phyloP scores from a whole-genome alignment of 37 sponge, comb jelly and placozoan genomes.

The Crambe crambe region DNA sequence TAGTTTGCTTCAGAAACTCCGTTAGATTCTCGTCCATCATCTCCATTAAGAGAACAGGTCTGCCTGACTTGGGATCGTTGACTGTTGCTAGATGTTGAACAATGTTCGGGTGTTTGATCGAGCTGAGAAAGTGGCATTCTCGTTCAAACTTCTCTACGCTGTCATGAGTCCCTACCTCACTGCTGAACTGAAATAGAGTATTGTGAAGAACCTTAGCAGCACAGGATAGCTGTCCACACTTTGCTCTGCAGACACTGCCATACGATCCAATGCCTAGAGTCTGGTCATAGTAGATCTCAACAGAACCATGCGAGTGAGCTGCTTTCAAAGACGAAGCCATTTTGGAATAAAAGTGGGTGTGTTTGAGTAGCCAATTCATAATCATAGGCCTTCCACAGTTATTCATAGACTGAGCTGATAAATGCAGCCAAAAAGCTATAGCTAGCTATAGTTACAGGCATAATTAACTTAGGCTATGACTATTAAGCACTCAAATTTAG shows the following conservation, averaged over 20 bases:
- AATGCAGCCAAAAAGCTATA: no score
- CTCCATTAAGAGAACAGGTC: conserved; percentile 3
- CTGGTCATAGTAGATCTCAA: neutral
- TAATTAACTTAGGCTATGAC: no score
- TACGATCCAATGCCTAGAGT: neutral
- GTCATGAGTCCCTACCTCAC: neutral
- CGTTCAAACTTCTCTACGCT: neutral
- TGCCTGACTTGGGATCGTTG: neutral
- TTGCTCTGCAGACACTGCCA: conserved; percentile 8
- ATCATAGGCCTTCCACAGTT: no score
- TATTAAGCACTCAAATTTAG: no score
- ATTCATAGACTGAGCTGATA: neutral
- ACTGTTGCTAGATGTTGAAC: neutral
- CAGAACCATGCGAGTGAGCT: conserved; percentile 5
- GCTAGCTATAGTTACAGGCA: no score
- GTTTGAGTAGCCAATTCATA: neutral
- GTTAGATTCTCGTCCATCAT: neutral
- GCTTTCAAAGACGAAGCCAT: neutral
- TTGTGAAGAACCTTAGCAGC: conserved; percentile 3
- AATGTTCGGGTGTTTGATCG: conserved; percentile 4
- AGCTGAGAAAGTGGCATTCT: neutral
- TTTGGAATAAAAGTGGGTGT: neutral
- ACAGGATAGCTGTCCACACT: conserved; percentile 8
- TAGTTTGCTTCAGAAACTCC: neutral
- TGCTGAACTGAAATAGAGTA: neutral